These are phyloP conservation scores for Pocillopora verrucosa DNA, from an alignment of 64 coral and sea anemone species.

Conservation along the genomic window DNA sequence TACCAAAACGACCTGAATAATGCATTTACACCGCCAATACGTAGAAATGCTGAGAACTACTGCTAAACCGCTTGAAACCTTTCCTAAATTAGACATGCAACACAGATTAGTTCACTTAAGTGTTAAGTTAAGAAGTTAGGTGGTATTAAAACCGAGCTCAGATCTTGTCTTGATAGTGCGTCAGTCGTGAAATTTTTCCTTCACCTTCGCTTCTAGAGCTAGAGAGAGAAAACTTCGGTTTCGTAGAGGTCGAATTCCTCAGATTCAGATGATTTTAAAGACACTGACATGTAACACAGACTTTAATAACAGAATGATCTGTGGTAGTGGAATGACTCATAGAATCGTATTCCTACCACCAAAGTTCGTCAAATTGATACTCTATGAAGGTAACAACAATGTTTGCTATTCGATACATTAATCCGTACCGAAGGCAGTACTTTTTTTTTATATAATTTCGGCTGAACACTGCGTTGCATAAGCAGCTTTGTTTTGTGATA, in stretches of 20 bases:
- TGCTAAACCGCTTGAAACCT: too few relatives aligned
- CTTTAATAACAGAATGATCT: neutral
- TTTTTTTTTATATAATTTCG: neutral
- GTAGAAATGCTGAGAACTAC: too few relatives aligned
- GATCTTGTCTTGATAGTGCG: neutral
- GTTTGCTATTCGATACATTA: neutral
- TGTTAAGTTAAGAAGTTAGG: neutral
- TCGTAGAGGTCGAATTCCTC: conserved; percentile 4
- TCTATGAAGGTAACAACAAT: neutral
- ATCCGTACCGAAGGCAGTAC: neutral
- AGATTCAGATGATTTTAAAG: conserved; percentile 34
- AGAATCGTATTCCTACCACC: conserved; percentile 16
- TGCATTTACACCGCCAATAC: too few relatives aligned
- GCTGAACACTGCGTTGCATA: neutral
- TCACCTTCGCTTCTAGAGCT: neutral
- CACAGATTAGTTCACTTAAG: neutral
- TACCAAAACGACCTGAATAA: too few relatives aligned
- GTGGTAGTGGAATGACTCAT: conserved; percentile 10
- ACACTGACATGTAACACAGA: neutral
- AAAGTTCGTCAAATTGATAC: neutral
- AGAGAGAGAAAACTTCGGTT: neutral
- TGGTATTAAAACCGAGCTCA: neutral
- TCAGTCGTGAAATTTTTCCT: neutral
- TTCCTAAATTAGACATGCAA: neutral
- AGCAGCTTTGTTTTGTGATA: conserved; percentile 9